Evolutionary conservation across 1,140 invertebrate species (phyloP), one percentile per base, ranked within the genome.

Genomic region (Calycopis cecrops): DNA sequence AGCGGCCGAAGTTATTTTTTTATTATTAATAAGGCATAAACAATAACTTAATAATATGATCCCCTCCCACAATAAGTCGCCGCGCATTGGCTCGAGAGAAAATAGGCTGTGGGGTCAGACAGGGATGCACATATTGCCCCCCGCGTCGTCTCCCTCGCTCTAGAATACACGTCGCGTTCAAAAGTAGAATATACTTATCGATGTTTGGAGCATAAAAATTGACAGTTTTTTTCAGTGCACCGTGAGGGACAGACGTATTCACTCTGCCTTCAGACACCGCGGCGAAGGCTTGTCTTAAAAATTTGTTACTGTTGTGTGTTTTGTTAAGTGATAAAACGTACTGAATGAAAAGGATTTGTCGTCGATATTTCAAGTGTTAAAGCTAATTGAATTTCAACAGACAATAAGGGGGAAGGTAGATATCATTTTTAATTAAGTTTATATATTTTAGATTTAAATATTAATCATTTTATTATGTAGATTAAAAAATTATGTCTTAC

Each of bases 201-300:
- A 86, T 85, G 81, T 81, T 84, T 71, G 75, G 69, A 72, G 74
- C 79, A 84, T 87, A 85, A 85, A 87, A 86, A 86, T 86, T 85
- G 83, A 86, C 83, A 85, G 83, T 78, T 80, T 84, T 77, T 85
- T 80, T 81, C 78, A 85, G 83, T 86, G 62, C 65, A 76, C 75
- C 76, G 76, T 72, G 70, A 79, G 74, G 62, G 51, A 63, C 65
- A 44, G 65, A 11, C 51, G 59, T 51, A 68, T 51, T 55, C 73
- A 80, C 57, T 79, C 62, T 56, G 62, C 38, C 57, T 60, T 58
- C 52, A 52, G 55, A 62, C 55, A 56, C 53, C 57, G 62, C 35
- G 58, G n/a, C 67, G 72, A 73, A 76, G 68, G 69, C 71, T 79
- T 79, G 73, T 71, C 65, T 62, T 61, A 70, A 76, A 79, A 79